Conservation (phyloP, 2,113 vertebrate species). For the Melanerpes aurifrons region DNA sequence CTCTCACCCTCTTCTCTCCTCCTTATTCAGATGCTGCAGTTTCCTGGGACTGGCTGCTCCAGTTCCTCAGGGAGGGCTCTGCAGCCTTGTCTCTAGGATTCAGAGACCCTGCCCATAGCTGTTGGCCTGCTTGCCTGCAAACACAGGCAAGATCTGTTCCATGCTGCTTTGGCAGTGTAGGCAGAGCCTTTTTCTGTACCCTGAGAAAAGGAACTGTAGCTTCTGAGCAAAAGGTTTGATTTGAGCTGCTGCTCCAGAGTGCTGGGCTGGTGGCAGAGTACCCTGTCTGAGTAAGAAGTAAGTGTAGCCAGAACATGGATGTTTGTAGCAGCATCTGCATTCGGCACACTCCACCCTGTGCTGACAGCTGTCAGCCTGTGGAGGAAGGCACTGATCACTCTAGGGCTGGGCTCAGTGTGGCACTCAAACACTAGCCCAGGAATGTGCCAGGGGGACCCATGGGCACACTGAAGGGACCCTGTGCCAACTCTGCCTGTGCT, state of each 20-base stretch:
- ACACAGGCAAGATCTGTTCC: neutral
- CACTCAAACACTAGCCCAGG: neutral
- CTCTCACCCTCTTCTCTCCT: no score
- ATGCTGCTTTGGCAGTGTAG: neutral
- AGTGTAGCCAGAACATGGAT: neutral
- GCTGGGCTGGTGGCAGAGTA: neutral
- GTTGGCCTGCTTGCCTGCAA: neutral
- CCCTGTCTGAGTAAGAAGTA: neutral
- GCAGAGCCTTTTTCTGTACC: neutral
- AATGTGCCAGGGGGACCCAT: neutral
- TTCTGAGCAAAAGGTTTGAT: neutral
- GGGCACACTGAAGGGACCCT: neutral
- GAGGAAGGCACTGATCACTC: neutral
- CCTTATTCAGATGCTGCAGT: no score
- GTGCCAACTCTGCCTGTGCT: accelerated
- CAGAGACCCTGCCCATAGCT: neutral
- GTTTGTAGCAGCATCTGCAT: neutral
- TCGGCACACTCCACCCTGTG: neutral
- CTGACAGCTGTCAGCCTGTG: neutral
- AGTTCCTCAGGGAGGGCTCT: neutral
- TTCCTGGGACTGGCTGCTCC: no score
- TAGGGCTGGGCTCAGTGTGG: no score
- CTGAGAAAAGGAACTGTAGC: neutral
- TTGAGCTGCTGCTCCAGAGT: neutral
- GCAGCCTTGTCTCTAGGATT: neutral